Conservation (phyloP, 2,113 vertebrate genomes). For the Zosterops borbonicus region DNA sequence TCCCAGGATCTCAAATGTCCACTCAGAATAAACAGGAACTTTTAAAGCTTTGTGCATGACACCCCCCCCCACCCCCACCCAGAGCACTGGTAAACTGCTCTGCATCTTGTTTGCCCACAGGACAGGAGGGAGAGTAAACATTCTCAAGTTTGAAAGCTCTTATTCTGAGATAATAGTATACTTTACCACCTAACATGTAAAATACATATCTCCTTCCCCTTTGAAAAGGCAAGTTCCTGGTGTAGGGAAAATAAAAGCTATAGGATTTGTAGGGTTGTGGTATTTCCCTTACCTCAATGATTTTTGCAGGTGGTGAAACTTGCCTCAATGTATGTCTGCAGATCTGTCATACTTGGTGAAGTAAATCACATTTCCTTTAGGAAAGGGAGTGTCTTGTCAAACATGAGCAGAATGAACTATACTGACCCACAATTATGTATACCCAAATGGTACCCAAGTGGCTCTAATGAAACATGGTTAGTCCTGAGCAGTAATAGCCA, state of each 20-base stretch:
- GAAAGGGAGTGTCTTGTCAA: not conserved
- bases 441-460: not conserved
- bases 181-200: not conserved
- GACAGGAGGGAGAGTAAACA: not conserved
- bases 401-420: not conserved
- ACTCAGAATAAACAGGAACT: constrained; percentile 50
- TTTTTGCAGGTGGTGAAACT: not conserved
- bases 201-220: not conserved
- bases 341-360: not conserved
- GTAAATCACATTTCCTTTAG: not conserved
- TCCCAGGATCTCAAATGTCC: constrained; percentile 10
- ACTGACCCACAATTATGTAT: not conserved
- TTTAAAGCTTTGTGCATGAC: constrained; percentile 21
- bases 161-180: not conserved
- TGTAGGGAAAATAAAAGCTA: not conserved
- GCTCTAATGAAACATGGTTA: not conserved
- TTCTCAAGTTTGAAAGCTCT: not conserved
- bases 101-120: not conserved
- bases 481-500: not conserved
- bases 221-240: not conserved
- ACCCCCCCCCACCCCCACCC: not conserved
- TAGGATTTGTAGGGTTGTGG: not conserved
- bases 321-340: not conserved
- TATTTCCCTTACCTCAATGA: not conserved
- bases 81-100: not conserved